Conservation (phyloP, 2,797 vertebrate genomes). For the Poeciliopsis turneri region DNA sequence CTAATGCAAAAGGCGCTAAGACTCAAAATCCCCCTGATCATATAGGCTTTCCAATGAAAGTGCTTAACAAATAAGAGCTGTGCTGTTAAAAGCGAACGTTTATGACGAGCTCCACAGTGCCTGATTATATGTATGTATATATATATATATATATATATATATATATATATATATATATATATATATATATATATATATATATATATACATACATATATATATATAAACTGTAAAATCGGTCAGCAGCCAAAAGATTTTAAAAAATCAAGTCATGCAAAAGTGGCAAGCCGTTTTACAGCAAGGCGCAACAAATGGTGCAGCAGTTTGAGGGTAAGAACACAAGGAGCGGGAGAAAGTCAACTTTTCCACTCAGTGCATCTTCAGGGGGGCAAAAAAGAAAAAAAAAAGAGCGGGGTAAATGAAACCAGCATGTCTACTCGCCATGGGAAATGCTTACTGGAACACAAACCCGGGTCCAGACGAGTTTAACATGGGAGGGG, state of each 20-base stretch:
- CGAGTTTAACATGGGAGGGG: too few species aligned
- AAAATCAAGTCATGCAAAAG: conserved; percentile 5
- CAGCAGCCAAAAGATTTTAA: not conserved
- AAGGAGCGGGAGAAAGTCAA: not conserved
- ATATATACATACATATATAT: too few species aligned
- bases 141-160: too few species aligned
- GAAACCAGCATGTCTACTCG: conserved; percentile 38
- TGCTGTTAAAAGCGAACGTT: conserved; percentile 28
- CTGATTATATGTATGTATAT: not conserved
- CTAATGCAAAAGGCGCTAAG: not conserved
- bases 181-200: too few species aligned
- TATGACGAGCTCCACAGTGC: conserved; percentile 32
- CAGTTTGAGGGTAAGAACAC: conserved; percentile 12
- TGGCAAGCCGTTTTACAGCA: conserved; percentile 4
- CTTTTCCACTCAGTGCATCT: conserved; percentile 27
- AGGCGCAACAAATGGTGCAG: not conserved
- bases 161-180: too few species aligned
- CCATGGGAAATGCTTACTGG: conserved; percentile 42
- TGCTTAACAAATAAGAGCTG: not conserved
- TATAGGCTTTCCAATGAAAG: conserved; percentile 3
- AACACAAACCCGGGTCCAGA: not conserved
- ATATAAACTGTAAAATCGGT: conserved; percentile 3
- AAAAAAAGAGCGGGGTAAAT: conserved; percentile 51
- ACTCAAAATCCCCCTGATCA: not conserved
- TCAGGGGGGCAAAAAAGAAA: not conserved